A percentile compares a stretch with the other conserved stretches of the same genome.
phyloP scores from a whole-genome alignment of 53 echinoderm and acorn worm species.

The Holothuria leucospilota region DNA sequence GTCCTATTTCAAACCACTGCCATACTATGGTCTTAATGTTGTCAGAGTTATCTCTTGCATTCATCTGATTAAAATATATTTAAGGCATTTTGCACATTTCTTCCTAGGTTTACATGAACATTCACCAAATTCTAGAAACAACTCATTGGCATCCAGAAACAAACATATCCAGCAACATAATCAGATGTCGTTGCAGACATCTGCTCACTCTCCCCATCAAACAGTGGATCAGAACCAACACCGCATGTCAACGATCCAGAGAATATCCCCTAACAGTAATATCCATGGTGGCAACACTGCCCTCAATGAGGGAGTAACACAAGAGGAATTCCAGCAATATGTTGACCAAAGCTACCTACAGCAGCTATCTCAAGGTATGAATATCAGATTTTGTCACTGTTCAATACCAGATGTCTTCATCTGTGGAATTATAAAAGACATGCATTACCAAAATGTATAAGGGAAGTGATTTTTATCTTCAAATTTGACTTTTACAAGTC shows the following conservation, averaged over 20 bases:
- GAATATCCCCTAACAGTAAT: slow-evolving; percentile 28
- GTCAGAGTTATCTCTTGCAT: too few species aligned
- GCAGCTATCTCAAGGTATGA: slow-evolving; percentile 82
- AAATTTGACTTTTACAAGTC: too few species aligned
- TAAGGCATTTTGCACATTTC: background rate
- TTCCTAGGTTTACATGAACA: slow-evolving; percentile 34
- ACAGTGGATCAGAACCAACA: slow-evolving; percentile 22
- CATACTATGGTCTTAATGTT: too few species aligned
- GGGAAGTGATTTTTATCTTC: too few species aligned
- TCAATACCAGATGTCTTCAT: too few species aligned
- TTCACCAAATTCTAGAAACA: slow-evolving; percentile 33
- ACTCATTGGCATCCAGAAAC: background rate
- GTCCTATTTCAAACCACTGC: too few species aligned
- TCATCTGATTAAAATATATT: too few species aligned
- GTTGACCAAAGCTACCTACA: slow-evolving; percentile 81
- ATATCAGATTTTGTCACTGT: too few species aligned
- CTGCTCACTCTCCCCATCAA: slow-evolving; percentile 24
- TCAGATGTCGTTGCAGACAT: slow-evolving; percentile 21
- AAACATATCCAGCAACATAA: slow-evolving; percentile 19
- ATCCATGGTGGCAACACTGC: slow-evolving; percentile 18
- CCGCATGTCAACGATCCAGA: background rate
- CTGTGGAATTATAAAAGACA: too few species aligned
- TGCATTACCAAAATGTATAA: too few species aligned
- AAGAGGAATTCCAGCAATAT: slow-evolving; percentile 72
- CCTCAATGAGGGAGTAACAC: slow-evolving; percentile 34